Evolutionary conservation across 2,113 vertebrate species (phyloP), one percentile per base, ranked within the genome.

Genomic region (Telmatochromis bifrenatus): DNA sequence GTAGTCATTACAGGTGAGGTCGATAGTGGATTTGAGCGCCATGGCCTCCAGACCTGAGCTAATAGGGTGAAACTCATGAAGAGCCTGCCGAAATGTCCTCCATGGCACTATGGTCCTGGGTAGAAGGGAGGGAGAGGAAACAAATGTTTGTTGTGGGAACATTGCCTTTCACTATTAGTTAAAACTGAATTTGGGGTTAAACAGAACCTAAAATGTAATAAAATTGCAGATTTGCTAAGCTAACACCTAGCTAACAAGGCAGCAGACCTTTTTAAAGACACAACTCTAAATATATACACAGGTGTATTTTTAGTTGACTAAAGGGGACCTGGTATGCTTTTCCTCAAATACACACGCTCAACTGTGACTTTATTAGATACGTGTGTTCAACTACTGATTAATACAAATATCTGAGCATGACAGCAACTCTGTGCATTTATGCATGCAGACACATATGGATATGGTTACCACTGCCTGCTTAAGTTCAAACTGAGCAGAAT

Each of bases 1-100:
- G 96, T 98, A 99, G 92, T 99, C 99, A 17, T 99, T 99, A 96
- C 99, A 99, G 0, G 99, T 99, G 89, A 99, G 96, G 95, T 99
- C 99, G 31, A 99, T 99, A 7, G 99, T 99, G 62, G 99, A 99
- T 87, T 99, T 99, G 23, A 99, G 95, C 55, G 99, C 99, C 99
- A 99, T 99, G 93, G 99, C 99, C 86, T 99, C 99, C 88, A 99
- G 95, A 10, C 99, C 99, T 0, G 98, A 99, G 93, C 98, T 99
- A 95, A 99, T 99, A 1, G 98, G 98, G 81, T 99, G 99, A 21
- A 99, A 99, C 90, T 99, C 98, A 2, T 99, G 97, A 23, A 99
- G 95, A 6, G 98, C 98, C 93, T 99, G 99, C 1, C 98, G 97
- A 90, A 99, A 99, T 17, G 97, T 97, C 15, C 99, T 98, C 99